Base-by-base conservation (phyloP, 2,888 invertebrate species). In the Metacarcinus magister region DNA sequence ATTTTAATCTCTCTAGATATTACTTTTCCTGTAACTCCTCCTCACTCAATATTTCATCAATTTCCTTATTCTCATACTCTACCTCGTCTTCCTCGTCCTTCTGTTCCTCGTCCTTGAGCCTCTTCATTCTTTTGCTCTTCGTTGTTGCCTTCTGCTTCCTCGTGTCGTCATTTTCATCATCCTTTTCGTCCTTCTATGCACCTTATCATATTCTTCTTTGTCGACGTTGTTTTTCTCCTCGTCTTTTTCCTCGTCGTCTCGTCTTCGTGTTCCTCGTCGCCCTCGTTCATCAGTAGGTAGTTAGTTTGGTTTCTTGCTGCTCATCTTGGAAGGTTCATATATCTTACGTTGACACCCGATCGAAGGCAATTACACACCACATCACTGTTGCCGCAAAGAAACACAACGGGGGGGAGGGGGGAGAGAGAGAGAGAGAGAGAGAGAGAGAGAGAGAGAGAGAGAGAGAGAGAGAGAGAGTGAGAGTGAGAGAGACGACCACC, bases 281-380 rank as follows among this genome's bases (percentile, higher is more conserved):
- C n/a, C 67, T 67, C 67, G 1, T 16, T 67, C 16, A 67, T 67
- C 16, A 16, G 16, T 67, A 23, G 2, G 23, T 23, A 16, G 82
- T 32, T 28, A 32, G 28, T 5, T 32, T 28, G 5, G 82, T 82
- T 82, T 82, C 82, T 82, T 82, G 82, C 82, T 10, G 82, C 19
- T 82, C 32, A 82, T 82, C 82, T 28, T n/a, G 8, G 28, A 32
- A 32, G 92, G 16, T 23, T 67, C 92, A 60, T 93, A 60, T 60
- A 16, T 93, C 92, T 93, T 54, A 16, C 16, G 32, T n/a, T 92
- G 92, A 92, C 92, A 48, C n/a, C 32, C 5, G 67, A 93, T 93
- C 92, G 92, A 91, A 91, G 44, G 23, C 91, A 91, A 91, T 91
- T 91, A 43, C 91, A 39, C 91, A 43, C 23, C 44, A 5, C 91